These are phyloP conservation scores for Pseudorhiza aurosa DNA, from an alignment of 30 jellyfish, hydroid and myxozoan species.

Conservation along the genomic window DNA sequence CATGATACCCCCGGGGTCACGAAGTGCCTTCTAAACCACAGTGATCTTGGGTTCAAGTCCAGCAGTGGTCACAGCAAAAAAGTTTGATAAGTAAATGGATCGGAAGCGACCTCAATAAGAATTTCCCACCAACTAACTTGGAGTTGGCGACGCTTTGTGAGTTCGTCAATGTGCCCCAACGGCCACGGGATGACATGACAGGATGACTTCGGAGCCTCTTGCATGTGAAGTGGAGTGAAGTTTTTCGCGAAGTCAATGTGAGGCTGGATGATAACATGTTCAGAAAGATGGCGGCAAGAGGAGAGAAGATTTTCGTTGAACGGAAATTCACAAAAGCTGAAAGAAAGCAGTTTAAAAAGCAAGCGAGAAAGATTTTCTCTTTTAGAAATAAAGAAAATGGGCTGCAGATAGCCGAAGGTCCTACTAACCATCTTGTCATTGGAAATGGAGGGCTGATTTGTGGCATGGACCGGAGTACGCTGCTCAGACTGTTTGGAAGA, in stretches of 20 bases:
- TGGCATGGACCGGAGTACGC: slow-evolving; percentile 70
- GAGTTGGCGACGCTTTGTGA: too few relatives aligned
- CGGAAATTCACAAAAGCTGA: slow-evolving; percentile 57
- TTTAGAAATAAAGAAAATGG: slow-evolving; percentile 54
- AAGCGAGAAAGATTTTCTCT: slow-evolving; percentile 61
- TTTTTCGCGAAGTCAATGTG: background rate
- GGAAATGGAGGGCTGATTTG: slow-evolving; percentile 94
- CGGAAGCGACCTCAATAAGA: too few relatives aligned
- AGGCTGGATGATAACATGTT: background rate
- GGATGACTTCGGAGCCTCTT: too few relatives aligned
- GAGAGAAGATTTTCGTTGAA: background rate
- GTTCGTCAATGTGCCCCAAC: too few relatives aligned
- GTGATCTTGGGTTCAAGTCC: too few relatives aligned
- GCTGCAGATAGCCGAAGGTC: slow-evolving; percentile 54
- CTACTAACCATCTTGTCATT: slow-evolving; percentile 80
- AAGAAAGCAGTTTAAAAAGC: slow-evolving; percentile 73
- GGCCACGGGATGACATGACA: too few relatives aligned
- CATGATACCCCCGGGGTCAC: too few relatives aligned
- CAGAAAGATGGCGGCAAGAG: slow-evolving; percentile 38
- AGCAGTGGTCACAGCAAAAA: too few relatives aligned
- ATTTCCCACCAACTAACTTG: too few relatives aligned
- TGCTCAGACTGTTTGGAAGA: slow-evolving; percentile 55
- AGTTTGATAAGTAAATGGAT: too few relatives aligned
- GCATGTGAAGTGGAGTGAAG: background rate
- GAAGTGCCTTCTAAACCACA: too few relatives aligned